Conservation (phyloP, 2,113 vertebrate genomes). For the Thamnaconus septentrionalis region DNA sequence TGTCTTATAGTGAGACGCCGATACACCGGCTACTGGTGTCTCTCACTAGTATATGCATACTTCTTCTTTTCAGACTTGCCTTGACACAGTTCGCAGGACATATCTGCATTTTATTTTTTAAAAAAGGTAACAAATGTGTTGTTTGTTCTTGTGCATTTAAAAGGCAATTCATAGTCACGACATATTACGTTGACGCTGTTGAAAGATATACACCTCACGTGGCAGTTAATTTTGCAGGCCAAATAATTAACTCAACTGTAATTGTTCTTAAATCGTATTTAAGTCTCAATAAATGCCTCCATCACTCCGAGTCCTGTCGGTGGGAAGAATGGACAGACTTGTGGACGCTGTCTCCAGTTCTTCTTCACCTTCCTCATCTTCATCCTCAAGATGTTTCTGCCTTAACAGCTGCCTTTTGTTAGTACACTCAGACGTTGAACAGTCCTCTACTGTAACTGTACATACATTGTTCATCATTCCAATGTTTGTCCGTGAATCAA, state of each 20-base stretch:
- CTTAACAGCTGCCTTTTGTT: conserved; percentile 64
- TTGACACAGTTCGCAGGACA: too few species aligned
- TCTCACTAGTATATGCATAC: too few species aligned
- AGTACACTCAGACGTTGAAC: conserved; percentile 22
- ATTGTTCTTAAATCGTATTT: background rate
- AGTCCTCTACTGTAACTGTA: conserved; percentile 42
- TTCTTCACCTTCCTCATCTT: conserved; percentile 27
- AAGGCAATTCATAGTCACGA: too few species aligned
- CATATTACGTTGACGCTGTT: too few species aligned
- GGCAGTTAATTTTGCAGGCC: conserved; percentile 14
- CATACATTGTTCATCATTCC: conserved; percentile 30
- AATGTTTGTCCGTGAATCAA: conserved; percentile 39
- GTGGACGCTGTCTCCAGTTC: conserved; percentile 16
- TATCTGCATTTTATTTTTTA: too few species aligned
- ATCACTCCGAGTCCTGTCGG: conserved; percentile 11
- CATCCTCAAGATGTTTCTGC: conserved; percentile 55
- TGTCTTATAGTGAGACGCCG: too few species aligned
- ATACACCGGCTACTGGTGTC: too few species aligned
- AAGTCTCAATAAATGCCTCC: conserved; percentile 9
- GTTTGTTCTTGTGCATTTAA: too few species aligned
- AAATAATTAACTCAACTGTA: conserved; percentile 3
- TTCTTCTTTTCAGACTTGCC: too few species aligned
- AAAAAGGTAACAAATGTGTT: too few species aligned
- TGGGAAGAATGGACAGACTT: conserved; percentile 3
- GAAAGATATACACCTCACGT: too few species aligned